Percentiles rank a stretch among this genome's conserved stretches.
Conservation (phyloP, 2,113 vertebrate genomes). For the Ceuthmochares aereus region DNA sequence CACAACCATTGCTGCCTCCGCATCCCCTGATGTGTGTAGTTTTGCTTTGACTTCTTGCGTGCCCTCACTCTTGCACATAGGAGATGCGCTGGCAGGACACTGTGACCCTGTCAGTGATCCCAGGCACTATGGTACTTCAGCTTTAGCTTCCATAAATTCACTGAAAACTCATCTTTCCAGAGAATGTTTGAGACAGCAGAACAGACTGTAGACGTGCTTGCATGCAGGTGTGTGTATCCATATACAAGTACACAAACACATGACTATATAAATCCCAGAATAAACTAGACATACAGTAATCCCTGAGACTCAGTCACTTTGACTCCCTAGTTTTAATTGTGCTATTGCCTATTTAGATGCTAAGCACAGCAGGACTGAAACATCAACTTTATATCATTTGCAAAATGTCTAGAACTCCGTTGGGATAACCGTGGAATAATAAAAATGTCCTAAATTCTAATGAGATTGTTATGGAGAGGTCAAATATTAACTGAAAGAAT, state of each 20-base stretch:
- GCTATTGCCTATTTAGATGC: neutral
- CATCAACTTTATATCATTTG: neutral
- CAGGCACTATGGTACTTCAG: neutral
- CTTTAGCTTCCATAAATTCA: fast-evolving
- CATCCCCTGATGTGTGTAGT: fast-evolving
- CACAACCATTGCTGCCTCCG: fast-evolving
- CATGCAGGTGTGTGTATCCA: too few species aligned
- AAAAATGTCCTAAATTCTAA: neutral
- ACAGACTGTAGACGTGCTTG: fast-evolving
- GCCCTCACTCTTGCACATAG: neutral
- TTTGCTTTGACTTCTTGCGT: neutral
- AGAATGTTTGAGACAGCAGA: neutral
- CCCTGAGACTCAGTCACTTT: neutral
- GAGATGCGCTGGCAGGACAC: neutral
- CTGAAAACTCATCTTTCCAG: neutral
- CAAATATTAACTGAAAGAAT: conserved; percentile 9
- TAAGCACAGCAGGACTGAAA: neutral
- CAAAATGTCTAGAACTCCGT: neutral
- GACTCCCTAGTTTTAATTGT: neutral
- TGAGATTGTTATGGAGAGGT: neutral
- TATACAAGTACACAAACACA: neutral
- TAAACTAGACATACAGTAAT: neutral
- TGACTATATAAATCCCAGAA: neutral
- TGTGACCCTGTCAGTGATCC: fast-evolving
- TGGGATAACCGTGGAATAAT: neutral